Evolutionary conservation across 2,113 vertebrate species (phyloP).

Genomic region (Corynorhinus townsendii): DNA sequence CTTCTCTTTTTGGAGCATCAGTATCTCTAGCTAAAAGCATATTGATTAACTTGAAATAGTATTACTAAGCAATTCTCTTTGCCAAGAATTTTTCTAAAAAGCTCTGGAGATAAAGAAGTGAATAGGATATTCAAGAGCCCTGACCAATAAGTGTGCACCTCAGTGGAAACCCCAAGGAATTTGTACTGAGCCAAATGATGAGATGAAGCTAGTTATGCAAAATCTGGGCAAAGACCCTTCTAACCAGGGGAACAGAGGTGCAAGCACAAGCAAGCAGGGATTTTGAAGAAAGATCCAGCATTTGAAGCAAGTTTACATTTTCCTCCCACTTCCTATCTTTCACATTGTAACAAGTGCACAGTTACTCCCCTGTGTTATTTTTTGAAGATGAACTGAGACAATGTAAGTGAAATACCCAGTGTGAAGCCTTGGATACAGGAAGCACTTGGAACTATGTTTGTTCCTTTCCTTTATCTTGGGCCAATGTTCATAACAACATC

Average conservation of each 20-base stretch:
- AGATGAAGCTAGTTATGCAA: not conserved
- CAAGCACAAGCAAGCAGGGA: not conserved
- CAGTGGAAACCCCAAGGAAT: no score
- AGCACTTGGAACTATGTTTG: rapidly evolving
- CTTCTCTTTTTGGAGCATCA: not conserved
- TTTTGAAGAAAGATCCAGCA: not conserved
- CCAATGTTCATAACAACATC: not conserved
- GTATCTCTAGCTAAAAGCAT: not conserved
- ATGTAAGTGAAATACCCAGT: not conserved
- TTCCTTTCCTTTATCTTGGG: not conserved
- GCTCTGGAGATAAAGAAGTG: not conserved
- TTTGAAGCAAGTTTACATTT: not conserved
- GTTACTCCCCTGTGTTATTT: not conserved
- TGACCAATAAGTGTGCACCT: not conserved
- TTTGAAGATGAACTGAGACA: not conserved
- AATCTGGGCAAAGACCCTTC: not conserved
- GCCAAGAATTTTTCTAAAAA: not conserved
- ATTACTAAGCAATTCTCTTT: not conserved
- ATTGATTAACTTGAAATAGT: not conserved
- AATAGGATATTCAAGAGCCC: not conserved
- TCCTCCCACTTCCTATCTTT: not conserved
- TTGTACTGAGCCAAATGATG: not conserved
- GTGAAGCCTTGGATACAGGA: not conserved
- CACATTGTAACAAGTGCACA: not conserved
- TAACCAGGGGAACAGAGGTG: no score